Base-by-base conservation (phyloP, 2,888 invertebrate genomes). In the Conomelus anceps region DNA sequence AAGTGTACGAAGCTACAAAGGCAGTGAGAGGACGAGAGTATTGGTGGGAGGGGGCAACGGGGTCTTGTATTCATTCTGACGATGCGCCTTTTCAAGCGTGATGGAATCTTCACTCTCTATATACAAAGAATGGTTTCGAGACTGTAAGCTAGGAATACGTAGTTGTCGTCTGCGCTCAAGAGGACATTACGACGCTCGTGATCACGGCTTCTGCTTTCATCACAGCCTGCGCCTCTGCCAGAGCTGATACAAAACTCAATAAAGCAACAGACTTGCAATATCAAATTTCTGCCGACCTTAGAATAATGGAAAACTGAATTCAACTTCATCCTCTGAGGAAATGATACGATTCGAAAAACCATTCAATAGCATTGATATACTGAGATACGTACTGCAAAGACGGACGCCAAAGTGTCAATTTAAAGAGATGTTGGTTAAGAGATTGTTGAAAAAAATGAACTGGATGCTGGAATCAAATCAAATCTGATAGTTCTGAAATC, bases 41-140 rank as follows among this genome's bases (percentile, higher is more conserved):
- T 11, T 26, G 26, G 26, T 11, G 26, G 26, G 26, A 4, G 6
- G 26, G 26, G 26, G 26, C 20, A 13, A n/a, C 3, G 3, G 63
- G n/a, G n/a, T 63, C 63, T 63, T 63, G 63, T 63, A 63, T 63
- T 63, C 63, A 63, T 63, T 20, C 63, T 63, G 63, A n/a, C 63
- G 63, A 63, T 63, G 63, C 63, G 63, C 3, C 63, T 26, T 24
- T 23, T 86, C 86, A 86, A 86, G 86, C 86, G 86, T 86, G 86
- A 86, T 86, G 86, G 86, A 86, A 86, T 86, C 29, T 86, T n/a
- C 86, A 86, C 86, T 63, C 63, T 63, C n/a, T n/a, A 63, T 63
- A 63, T 63, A 63, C 63, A 63, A 63, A 63, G 63, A 63, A 63
- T 63, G n/a, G 41, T 20, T 41, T 17, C 17, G 63, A 63, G 63